Evolutionary conservation across 2,888 invertebrate species (phyloP), one percentile per base, ranked within the genome.

Genomic region (Cheilosia variabilis): DNA sequence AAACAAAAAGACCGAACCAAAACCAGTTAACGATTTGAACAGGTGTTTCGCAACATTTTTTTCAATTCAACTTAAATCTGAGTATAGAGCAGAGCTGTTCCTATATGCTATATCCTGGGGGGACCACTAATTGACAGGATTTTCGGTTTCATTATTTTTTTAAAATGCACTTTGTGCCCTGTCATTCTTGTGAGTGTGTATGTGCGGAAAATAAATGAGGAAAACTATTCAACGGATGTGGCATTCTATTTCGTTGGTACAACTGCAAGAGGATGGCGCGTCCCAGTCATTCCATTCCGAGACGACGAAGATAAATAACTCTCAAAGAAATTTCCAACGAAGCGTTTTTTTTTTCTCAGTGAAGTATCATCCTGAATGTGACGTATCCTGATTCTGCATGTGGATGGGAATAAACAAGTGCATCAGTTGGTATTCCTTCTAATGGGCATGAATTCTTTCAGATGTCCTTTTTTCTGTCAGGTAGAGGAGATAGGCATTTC

Each of bases 381-480:
- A 82, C 60, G 72, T 72, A 77, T 55, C 52, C 43, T 31, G 34
- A 37, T 27, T 63, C 19, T 52, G 63, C 43, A 52, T 43, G 55
- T 50, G 27, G 45, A 72, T 55, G n/a, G 13, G 19, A 57, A 57
- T 15, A 78, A 65, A 69, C 73, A 78, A 78, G 72, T 83, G 68
- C 62, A 83, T 27, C 52, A 24, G 52, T 17, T 43, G 41, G 66
- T 55, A 52, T 68, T 45, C 52, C 37, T 45, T 68, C 78, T 37
- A 83, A 78, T 78, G 73, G 63, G 71, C 58, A 71, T 78, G 57
- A 41, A 60, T 31, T 63, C 73, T 65, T 63, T 79, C 19, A 73
- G 55, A 83, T 73, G 83, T 77, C 71, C 78, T 63, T 83, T 68
- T 69, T 78, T 37, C 68, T 73, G 75, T 75, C 79, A 79, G 79